Evolutionary conservation across 2,113 vertebrate genomes (phyloP).

Genomic region (Hypomesus transpacificus): DNA sequence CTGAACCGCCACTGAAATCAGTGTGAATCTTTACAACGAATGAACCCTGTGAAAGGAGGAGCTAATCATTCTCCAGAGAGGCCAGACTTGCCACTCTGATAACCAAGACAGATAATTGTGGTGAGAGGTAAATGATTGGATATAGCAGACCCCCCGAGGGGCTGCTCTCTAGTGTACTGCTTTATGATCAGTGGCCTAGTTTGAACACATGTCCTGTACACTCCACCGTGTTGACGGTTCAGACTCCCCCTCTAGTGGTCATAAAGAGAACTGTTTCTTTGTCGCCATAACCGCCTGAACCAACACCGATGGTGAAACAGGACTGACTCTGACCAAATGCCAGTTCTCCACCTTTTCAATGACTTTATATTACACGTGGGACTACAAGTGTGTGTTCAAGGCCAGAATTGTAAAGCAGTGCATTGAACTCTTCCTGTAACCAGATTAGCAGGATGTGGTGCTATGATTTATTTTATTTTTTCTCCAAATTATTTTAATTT

Average conservation of each 20-base stretch:
- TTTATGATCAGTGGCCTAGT: slow-evolving; percentile 37
- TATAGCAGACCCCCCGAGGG: slow-evolving; percentile 21
- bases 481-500: slow-evolving; percentile 81
- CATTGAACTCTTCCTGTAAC: slow-evolving; percentile 52
- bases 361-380: neutral
- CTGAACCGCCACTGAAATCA: slow-evolving; percentile 6
- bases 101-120: slow-evolving; percentile 35
- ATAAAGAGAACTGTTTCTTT: neutral
- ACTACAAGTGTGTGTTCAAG: neutral
- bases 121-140: slow-evolving; percentile 45
- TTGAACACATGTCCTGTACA: neutral
- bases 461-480: slow-evolving; percentile 70
- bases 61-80: slow-evolving; percentile 18
- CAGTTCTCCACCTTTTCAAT: too few relatives aligned
- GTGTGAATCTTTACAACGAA: slow-evolving; percentile 56
- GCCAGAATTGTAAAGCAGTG: slow-evolving; percentile 55
- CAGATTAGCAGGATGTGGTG: slow-evolving; percentile 66
- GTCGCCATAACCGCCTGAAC: neutral
- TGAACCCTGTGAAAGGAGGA: neutral
- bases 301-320: neutral
- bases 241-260: slow-evolving; percentile 53
- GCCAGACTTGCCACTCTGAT: slow-evolving; percentile 17
- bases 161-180: slow-evolving; percentile 48
- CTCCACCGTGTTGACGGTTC: slow-evolving; percentile 9
- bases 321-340: neutral